phyloP scores from a whole-genome alignment of 2,888 invertebrate species.

The Leptothorax acervorum region DNA sequence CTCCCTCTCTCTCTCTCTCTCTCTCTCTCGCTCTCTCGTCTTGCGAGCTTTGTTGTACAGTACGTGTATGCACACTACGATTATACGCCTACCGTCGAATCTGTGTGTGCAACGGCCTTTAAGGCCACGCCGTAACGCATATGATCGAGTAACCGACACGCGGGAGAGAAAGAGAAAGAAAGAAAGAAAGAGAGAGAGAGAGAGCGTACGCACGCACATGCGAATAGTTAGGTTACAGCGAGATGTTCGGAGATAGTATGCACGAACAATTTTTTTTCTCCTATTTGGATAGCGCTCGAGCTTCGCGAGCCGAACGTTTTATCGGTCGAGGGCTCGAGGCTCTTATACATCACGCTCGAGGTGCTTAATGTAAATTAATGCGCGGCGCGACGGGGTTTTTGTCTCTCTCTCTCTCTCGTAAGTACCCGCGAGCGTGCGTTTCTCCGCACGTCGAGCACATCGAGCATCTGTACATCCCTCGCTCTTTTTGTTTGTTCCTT shows the following conservation, averaged over 20 bases:
- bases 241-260: background rate
- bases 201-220: background rate
- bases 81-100: background rate
- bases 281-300: background rate
- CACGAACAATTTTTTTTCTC: background rate
- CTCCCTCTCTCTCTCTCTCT: background rate
- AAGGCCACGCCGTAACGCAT: background rate
- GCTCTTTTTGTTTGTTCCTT: constrained; percentile 19
- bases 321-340: background rate
- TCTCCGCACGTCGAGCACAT: background rate
- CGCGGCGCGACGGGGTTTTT: background rate
- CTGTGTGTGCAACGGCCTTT: constrained; percentile 16
- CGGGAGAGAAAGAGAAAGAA: background rate
- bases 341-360: background rate
- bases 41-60: background rate
- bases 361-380: background rate
- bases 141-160: background rate
- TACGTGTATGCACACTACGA: too few species aligned
- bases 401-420: background rate
- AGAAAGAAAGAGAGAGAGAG: background rate
- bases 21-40: background rate
- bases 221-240: background rate
- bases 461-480: background rate
- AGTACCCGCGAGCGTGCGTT: constrained; percentile 11
- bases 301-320: background rate